phyloP scores from a whole-genome alignment of 1,140 invertebrate genomes.

The Diachasma alloeum region DNA sequence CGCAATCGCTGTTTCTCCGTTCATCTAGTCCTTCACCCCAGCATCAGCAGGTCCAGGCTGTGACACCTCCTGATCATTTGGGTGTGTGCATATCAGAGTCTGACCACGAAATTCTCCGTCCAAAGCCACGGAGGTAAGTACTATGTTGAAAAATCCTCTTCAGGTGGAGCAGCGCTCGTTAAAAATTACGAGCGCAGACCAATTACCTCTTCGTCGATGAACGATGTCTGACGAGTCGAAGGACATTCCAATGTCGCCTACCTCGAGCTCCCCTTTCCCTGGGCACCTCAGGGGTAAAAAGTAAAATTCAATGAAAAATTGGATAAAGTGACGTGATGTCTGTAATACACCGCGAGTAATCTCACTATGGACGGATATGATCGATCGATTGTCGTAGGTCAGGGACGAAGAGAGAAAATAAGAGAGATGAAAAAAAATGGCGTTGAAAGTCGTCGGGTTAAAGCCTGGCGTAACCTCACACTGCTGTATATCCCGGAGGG shows the following conservation, averaged over 20 bases:
- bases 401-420: background rate
- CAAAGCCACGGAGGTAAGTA: constrained; percentile 83
- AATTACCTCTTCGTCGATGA: constrained; percentile 37
- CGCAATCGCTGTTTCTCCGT: constrained; percentile 46
- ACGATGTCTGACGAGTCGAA: constrained; percentile 38
- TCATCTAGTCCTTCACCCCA: constrained; percentile 3
- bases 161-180: constrained; percentile 32
- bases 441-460: background rate
- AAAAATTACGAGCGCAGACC: constrained; percentile 45
- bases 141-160: background rate
- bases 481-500: background rate
- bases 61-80: constrained; percentile 44
- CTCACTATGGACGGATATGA: background rate
- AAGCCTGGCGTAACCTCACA: background rate
- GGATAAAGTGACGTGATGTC: background rate
- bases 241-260: constrained; percentile 10
- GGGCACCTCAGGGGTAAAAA: background rate
- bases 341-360: background rate
- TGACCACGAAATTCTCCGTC: constrained; percentile 85
- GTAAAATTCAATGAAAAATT: background rate
- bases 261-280: background rate
- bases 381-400: constrained; percentile 19
- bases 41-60: constrained; percentile 35
- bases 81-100: constrained; percentile 75
- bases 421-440: background rate